Percentiles rank a stretch among this genome's conserved stretches.
These are phyloP conservation scores for Priapulus caudatus DNA, from an alignment of 2,888 invertebrate species.

Conservation along the genomic window DNA sequence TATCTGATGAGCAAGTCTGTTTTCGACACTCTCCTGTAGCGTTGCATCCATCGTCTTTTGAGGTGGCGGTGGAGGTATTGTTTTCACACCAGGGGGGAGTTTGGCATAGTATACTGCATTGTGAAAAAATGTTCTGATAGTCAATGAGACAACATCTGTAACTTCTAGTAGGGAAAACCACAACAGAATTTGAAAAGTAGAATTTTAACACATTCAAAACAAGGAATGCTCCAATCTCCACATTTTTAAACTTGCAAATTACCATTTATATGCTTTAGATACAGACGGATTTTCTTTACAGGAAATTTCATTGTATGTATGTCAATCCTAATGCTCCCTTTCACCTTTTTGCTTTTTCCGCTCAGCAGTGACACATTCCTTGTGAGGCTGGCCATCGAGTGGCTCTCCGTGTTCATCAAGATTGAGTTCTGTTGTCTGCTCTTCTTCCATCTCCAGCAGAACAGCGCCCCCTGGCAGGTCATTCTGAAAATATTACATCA, in stretches of 20 bases:
- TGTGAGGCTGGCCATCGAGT: not conserved
- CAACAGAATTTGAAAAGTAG: too few species aligned
- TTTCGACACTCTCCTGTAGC: not conserved
- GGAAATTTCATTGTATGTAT: too few species aligned
- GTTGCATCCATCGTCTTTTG: not conserved
- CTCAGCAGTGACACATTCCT: not conserved
- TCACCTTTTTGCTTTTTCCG: not conserved
- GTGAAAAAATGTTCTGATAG: too few species aligned
- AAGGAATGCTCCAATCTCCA: too few species aligned
- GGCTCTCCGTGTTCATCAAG: not conserved
- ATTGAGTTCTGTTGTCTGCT: slow-evolving; percentile 7
- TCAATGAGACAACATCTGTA: too few species aligned
- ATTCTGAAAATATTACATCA: slow-evolving; percentile 24
- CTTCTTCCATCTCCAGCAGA: slow-evolving; percentile 24
- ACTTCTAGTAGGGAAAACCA: too few species aligned
- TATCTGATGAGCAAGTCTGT: too few species aligned
- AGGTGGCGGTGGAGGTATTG: not conserved
- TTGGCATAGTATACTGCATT: not conserved
- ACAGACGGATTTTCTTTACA: too few species aligned
- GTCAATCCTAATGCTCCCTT: too few species aligned
- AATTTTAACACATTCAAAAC: too few species aligned
- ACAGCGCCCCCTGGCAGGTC: slow-evolving; percentile 27
- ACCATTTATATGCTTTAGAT: too few species aligned
- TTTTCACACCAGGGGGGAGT: slow-evolving; percentile 1
- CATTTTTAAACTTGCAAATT: too few species aligned